Evolutionary conservation across 2,113 vertebrate genomes (phyloP).

Genomic region (Daubentonia madagascariensis): DNA sequence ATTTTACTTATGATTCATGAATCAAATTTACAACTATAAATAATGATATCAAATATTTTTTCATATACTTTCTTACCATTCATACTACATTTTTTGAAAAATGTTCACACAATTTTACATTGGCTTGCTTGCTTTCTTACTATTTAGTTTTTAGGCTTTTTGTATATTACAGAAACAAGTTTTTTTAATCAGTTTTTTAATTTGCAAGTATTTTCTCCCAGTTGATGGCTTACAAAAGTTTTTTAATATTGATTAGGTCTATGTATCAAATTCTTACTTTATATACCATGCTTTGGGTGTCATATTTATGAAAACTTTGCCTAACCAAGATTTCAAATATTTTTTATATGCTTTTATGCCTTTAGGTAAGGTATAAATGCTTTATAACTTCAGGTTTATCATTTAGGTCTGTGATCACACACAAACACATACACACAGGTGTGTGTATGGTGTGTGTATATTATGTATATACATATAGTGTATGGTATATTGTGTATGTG

Average conservation of each 20-base stretch:
- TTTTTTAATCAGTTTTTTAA: background rate
- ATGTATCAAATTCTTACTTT: background rate
- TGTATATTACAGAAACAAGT: background rate
- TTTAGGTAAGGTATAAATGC: background rate
- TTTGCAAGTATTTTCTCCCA: background rate
- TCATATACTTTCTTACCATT: background rate
- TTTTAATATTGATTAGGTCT: background rate
- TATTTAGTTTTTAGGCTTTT: background rate
- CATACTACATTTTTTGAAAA: background rate
- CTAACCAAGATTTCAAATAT: background rate
- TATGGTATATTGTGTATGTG: background rate
- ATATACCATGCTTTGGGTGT: background rate
- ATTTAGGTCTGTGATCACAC: background rate
- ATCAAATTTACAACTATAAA: background rate
- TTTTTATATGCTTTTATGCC: background rate
- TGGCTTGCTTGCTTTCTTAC: background rate
- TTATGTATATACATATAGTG: background rate
- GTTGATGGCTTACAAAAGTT: background rate
- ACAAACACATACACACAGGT: background rate
- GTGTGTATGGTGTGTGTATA: background rate
- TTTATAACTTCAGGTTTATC: background rate
- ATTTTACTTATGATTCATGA: background rate
- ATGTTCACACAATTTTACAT: background rate
- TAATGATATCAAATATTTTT: background rate
- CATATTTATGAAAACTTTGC: background rate